Base-by-base conservation (phyloP, 92 coral and sea anemone genomes). In the Diadumene lineata region DNA sequence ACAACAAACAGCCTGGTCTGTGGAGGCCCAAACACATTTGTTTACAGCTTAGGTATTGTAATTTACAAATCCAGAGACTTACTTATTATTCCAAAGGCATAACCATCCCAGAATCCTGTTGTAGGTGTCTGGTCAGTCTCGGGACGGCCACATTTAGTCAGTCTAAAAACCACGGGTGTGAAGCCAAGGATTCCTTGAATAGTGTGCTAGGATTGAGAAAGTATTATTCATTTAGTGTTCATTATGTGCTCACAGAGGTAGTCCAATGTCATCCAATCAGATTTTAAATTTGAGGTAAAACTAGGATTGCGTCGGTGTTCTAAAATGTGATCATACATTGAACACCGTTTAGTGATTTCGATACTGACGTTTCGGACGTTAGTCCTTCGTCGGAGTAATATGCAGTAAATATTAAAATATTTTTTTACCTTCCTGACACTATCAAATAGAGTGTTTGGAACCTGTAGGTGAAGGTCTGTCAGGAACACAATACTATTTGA, bases 71-170 rank as follows among this genome's bases (percentile, higher is more conserved):
- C 6, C 48, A 4, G 48, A 43, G 9, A 62, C 81, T 56, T 84
- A 90, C 97, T 82, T 33, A 90, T 60, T 29, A 90, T 84, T 16
- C 97, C 97, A 29, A 68, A 90, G 27, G 92, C 97, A 50, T 84
- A 84, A 11, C 89, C 81, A 60, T 91, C 97, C 97, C 97, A 91
- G 84, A 67, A 87, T 60, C 97, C 97, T 55, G 69, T 84, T 31
- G 90, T 65, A 11, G 69, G 84, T 11, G 91, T 74, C 7, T 81
- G 68, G 23, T 60, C 71, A 50, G 70, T 91, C 62, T 68, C 75
- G 29, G 87, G 87, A 64, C 97, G 73, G n/a, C 87, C 92, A 81
- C 97, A 91, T 66, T 55, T 77, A 31, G 92, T 66, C 32, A 91
- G 74, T 28, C 97, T 84, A 74, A 91, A 91, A 43, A 91, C 50